phyloP scores from a whole-genome alignment of 2,113 vertebrate species.

The Platycercus adscitus region DNA sequence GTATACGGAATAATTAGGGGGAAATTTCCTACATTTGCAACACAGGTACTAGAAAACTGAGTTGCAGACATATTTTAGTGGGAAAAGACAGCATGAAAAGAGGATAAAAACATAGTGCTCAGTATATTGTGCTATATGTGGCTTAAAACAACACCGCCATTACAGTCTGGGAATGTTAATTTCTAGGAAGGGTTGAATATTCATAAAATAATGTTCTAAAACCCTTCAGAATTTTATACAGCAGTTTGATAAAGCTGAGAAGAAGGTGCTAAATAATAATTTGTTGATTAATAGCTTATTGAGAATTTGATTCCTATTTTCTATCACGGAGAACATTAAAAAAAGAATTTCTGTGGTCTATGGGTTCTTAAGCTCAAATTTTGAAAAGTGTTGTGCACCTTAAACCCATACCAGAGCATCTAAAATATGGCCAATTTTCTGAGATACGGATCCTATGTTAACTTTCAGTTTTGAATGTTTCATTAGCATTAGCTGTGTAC shows the following conservation, averaged over 20 bases:
- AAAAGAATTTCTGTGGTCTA: neutral
- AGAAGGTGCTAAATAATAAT: neutral
- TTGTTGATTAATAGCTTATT: neutral
- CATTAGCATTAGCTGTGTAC: neutral
- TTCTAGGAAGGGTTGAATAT: neutral
- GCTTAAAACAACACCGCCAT: neutral
- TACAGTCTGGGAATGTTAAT: neutral
- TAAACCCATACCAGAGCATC: neutral
- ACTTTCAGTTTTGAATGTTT: neutral
- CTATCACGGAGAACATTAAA: neutral
- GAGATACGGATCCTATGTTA: neutral
- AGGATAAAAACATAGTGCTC: neutral
- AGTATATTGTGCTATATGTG: accelerated
- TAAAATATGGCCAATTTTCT: neutral
- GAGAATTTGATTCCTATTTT: neutral
- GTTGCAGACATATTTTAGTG: neutral
- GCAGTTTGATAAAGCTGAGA: neutral
- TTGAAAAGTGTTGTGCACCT: accelerated
- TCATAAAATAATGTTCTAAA: neutral
- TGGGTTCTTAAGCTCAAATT: neutral
- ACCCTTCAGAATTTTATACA: neutral
- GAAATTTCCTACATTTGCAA: neutral
- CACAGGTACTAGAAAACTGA: neutral
- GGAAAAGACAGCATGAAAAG: neutral
- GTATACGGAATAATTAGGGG: neutral